A percentile compares a stretch with the other conserved stretches of the same genome.
phyloP scores from a whole-genome alignment of 2,888 invertebrate genomes.

The Netelia fuscicornis region DNA sequence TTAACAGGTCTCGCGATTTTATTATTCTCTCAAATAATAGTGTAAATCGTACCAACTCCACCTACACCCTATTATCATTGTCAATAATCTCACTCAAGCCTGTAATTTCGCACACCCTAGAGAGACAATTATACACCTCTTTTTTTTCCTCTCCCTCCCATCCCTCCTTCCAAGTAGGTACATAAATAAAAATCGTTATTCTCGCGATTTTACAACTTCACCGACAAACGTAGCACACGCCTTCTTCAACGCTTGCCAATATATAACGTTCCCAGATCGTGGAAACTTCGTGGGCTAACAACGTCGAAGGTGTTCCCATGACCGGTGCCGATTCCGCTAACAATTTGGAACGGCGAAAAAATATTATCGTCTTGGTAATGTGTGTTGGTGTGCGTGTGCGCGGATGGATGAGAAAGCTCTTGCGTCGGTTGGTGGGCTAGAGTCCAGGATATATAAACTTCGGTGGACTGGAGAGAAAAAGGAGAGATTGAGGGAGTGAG shows the following conservation, averaged over 20 bases:
- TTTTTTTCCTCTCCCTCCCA: neutral
- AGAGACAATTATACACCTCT: neutral
- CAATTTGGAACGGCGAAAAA: slow-evolving; percentile 34
- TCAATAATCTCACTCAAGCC: neutral
- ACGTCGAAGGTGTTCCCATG: slow-evolving; percentile 40
- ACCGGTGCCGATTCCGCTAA: slow-evolving; percentile 19
- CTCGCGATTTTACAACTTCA: neutral
- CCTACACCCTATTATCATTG: too few relatives aligned
- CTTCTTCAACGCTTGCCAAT: slow-evolving; percentile 15
- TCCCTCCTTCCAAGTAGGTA: neutral
- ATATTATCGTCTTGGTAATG: slow-evolving; percentile 21
- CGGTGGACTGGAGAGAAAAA: slow-evolving; percentile 59
- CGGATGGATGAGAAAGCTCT: slow-evolving; percentile 72
- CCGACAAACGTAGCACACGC: neutral
- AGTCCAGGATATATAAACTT: slow-evolving; percentile 41
- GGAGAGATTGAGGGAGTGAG: slow-evolving; percentile 63
- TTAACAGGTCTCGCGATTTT: too few relatives aligned
- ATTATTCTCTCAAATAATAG: too few relatives aligned
- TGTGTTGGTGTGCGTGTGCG: slow-evolving; percentile 57
- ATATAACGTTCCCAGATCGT: slow-evolving; percentile 11
- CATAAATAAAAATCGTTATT: slow-evolving; percentile 2
- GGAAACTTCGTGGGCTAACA: slow-evolving; percentile 9
- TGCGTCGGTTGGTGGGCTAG: slow-evolving; percentile 68
- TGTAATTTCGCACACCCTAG: neutral
- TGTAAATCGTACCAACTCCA: too few relatives aligned